Conservation (phyloP, 2,888 invertebrate genomes). For the Nebria salina region DNA sequence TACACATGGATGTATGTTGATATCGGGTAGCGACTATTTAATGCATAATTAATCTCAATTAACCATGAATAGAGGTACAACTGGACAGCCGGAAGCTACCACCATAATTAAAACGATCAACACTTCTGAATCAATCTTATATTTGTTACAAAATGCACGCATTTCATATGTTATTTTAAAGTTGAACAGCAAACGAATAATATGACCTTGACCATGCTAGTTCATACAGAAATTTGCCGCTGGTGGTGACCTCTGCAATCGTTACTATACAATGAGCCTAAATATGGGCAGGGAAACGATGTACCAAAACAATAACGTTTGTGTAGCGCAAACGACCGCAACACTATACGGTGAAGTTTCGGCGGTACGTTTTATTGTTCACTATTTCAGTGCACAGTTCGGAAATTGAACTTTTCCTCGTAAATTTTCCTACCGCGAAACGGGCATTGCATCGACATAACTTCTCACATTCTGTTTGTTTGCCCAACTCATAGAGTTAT, state of each 20-base stretch:
- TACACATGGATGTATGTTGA: conserved; percentile 20
- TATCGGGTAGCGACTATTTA: conserved; percentile 34
- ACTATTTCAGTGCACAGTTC: no score
- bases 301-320: no score
- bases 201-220: neutral
- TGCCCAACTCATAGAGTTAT: no score
- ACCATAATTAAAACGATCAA: neutral
- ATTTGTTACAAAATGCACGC: neutral
- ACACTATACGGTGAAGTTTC: no score
- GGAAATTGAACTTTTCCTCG: no score
- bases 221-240: neutral
- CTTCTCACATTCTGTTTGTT: no score
- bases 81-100: neutral
- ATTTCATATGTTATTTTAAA: neutral
- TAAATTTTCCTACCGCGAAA: no score
- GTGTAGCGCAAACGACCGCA: no score
- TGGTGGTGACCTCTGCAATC: neutral
- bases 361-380: no score
- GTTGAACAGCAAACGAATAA: no score
- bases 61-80: conserved; percentile 29
- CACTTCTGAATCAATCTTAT: neutral
- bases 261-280: neutral
- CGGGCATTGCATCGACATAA: no score
- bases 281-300: neutral
- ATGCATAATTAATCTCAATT: conserved; percentile 46